A percentile compares a stretch with the other conserved stretches of the same genome.
Conservation (phyloP, 2,888 invertebrate genomes). For the Stenchaetothrips biformis region DNA sequence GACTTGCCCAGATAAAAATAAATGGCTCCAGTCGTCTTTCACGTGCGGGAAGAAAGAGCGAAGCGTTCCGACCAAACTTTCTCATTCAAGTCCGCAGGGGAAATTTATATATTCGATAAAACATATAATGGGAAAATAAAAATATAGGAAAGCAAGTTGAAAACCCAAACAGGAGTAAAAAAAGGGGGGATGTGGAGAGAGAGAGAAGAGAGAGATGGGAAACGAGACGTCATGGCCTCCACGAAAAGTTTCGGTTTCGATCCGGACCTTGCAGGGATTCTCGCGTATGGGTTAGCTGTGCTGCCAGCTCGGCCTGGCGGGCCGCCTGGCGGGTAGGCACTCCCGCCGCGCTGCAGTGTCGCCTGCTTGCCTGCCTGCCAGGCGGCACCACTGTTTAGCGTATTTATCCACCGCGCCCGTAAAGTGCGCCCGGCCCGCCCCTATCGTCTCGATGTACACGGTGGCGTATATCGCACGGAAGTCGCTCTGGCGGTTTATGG, state of each 20-base stretch:
- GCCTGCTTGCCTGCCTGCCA: background rate
- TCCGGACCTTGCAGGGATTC: background rate
- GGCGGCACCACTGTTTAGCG: background rate
- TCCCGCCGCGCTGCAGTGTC: background rate
- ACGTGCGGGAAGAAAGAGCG: background rate
- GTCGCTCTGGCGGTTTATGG: conserved; percentile 7
- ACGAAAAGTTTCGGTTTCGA: no score
- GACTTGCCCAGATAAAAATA: conserved; percentile 21
- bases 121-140: conserved; percentile 4
- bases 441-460: conserved; percentile 9
- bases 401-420: background rate
- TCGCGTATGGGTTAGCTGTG: background rate
- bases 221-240: background rate
- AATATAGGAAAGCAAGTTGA: background rate
- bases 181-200: no score
- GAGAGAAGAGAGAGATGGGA: background rate
- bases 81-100: conserved; percentile 12
- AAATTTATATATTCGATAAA: conserved; percentile 24
- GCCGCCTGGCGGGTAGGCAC: background rate
- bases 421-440: no score
- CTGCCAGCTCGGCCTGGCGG: background rate
- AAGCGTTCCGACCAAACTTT: conserved; percentile 10
- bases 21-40: conserved; percentile 18
- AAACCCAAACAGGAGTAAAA: background rate
- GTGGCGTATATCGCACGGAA: conserved; percentile 20